Percentiles rank a stretch among this genome's conserved stretches.
These are phyloP conservation scores for Drosophila nr. medialis DNA, from an alignment of 2,888 invertebrate species.

Conservation along the genomic window DNA sequence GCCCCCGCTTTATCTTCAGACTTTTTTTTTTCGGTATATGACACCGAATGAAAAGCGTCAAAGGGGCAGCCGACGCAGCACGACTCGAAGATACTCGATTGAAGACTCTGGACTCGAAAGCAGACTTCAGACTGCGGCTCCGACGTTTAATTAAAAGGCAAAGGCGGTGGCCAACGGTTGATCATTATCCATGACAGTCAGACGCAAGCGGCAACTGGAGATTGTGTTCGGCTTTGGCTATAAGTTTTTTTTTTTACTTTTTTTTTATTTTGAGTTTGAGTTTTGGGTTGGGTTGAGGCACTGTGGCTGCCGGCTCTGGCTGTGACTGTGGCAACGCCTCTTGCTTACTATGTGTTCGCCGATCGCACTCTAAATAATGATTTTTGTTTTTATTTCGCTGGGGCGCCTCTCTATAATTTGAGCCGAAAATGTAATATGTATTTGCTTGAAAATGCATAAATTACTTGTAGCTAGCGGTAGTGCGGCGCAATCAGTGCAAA, in stretches of 20 bases:
- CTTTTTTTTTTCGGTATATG: constrained; percentile 23
- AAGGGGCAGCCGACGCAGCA: constrained; percentile 61
- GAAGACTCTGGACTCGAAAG: constrained; percentile 11
- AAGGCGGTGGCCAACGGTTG: constrained; percentile 71
- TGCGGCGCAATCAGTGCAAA: not conserved
- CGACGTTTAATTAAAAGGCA: constrained; percentile 78
- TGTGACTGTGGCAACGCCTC: constrained; percentile 56
- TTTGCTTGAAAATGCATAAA: constrained; percentile 22
- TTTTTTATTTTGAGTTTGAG: constrained; percentile 2
- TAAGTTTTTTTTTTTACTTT: not conserved
- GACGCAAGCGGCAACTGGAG: constrained; percentile 36
- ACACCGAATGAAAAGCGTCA: constrained; percentile 56
- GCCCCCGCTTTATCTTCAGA: constrained; percentile 39
- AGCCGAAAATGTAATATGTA: constrained; percentile 28
- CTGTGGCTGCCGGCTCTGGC: constrained; percentile 14
- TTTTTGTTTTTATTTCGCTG: constrained; percentile 38
- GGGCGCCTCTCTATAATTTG: constrained; percentile 43
- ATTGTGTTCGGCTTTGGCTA: constrained; percentile 9
- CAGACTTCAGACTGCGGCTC: constrained; percentile 58
- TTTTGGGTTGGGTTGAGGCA: constrained; percentile 30
- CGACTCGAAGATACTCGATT: constrained; percentile 33
- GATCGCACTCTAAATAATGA: constrained; percentile 63
- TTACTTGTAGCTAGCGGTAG: constrained; percentile 4
- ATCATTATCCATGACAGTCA: constrained; percentile 68
- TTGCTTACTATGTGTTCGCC: constrained; percentile 18